Percentiles rank a stretch among this genome's conserved stretches.
These are phyloP conservation scores for Acromyrmex heyeri DNA, from an alignment of 1,140 invertebrate species.

Conservation along the genomic window DNA sequence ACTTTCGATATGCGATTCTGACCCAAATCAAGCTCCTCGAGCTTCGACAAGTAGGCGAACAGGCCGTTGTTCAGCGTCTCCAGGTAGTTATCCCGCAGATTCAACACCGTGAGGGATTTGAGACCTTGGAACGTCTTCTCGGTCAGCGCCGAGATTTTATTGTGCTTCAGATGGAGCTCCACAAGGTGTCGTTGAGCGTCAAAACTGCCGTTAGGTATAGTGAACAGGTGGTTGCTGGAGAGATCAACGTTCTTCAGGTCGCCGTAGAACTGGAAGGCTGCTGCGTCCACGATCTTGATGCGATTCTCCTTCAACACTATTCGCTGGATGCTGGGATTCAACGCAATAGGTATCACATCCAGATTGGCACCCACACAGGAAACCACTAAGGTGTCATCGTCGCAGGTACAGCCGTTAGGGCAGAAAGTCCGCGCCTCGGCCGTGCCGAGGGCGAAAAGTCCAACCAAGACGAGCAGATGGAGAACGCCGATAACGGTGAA, in stretches of 20 bases:
- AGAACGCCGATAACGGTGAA: constrained; percentile 40
- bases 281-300: constrained; percentile 94
- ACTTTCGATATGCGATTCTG: constrained; percentile 94
- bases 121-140: constrained; percentile 94
- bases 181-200: constrained; percentile 92
- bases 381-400: constrained; percentile 95
- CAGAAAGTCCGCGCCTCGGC: constrained; percentile 87
- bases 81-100: constrained; percentile 93
- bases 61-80: constrained; percentile 92
- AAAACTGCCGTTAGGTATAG: constrained; percentile 92
- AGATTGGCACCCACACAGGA: constrained; percentile 94
- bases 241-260: constrained; percentile 94
- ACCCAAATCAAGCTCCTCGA: constrained; percentile 95
- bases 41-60: constrained; percentile 91
- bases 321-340: constrained; percentile 95
- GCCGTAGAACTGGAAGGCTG: constrained; percentile 94
- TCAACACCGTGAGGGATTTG: constrained; percentile 92
- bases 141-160: constrained; percentile 93
- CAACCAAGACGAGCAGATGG: constrained; percentile 78
- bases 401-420: constrained; percentile 93
- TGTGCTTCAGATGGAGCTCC: constrained; percentile 94
- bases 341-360: constrained; percentile 95
- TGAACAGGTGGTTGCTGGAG: constrained; percentile 93
- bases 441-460: constrained; percentile 79
- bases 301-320: constrained; percentile 94